Conservation (phyloP, 2,797 vertebrate species). For the Chaetophractus vellerosus region DNA sequence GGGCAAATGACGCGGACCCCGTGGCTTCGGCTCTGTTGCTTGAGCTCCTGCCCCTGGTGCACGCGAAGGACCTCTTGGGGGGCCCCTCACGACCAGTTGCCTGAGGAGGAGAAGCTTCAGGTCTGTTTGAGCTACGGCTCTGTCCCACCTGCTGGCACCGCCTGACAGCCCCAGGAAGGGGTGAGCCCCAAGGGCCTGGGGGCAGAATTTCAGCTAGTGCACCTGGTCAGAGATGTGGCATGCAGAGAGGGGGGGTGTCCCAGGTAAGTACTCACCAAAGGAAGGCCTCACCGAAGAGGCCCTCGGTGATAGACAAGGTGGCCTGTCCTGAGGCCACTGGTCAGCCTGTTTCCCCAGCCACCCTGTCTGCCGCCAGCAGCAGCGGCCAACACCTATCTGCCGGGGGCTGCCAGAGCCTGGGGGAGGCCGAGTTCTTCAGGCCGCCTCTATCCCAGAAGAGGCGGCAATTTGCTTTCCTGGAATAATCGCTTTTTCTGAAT, state of each 20-base stretch:
- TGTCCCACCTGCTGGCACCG: neutral
- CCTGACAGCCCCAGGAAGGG: neutral
- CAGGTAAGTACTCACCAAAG: neutral
- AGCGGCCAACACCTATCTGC: too few species aligned
- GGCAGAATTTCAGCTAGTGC: neutral
- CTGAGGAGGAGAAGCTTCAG: neutral
- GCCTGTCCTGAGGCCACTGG: fast-evolving
- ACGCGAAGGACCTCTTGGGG: neutral
- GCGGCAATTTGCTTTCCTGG: neutral
- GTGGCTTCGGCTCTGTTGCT: fast-evolving
- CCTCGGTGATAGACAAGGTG: neutral
- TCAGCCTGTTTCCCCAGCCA: neutral
- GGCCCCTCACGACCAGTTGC: neutral
- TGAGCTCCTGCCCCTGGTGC: neutral
- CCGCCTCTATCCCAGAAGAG: neutral
- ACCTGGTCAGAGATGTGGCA: neutral
- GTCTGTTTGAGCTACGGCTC: neutral
- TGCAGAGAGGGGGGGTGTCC: too few species aligned
- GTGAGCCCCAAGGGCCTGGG: neutral
- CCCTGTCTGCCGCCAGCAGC: neutral
- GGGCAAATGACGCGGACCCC: too few species aligned
- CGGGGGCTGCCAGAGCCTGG: neutral
- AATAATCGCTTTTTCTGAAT: neutral
- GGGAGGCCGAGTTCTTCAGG: neutral
- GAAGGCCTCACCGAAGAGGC: neutral